Evolutionary conservation across 2,888 invertebrate genomes (phyloP).

Genomic region (Octonoba sinensis): DNA sequence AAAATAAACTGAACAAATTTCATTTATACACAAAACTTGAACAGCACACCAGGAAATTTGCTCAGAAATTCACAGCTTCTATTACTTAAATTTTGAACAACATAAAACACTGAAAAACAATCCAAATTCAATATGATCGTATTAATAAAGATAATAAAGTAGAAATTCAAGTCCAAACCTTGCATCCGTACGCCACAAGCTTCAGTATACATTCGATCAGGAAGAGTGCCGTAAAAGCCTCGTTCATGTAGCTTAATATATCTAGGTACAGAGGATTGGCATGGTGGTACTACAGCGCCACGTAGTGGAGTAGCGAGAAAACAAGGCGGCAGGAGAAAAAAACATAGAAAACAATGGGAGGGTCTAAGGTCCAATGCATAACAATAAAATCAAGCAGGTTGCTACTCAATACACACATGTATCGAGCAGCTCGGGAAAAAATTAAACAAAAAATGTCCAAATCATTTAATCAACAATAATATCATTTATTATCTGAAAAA

Average conservation of each 20-base stretch:
- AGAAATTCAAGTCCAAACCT: constrained; percentile 69
- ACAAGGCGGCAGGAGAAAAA: constrained; percentile 60
- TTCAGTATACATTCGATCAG: constrained; percentile 94
- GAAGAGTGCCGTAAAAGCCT: constrained; percentile 94
- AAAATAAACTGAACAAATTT: too few relatives aligned
- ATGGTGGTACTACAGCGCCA: constrained; percentile 83
- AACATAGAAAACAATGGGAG: constrained; percentile 61
- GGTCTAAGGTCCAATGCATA: constrained; percentile 63
- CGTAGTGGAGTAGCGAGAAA: constrained; percentile 59
- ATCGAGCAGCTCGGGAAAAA: constrained; percentile 47
- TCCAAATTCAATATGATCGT: neutral
- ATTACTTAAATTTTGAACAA: neutral
- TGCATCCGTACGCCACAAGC: constrained; percentile 88
- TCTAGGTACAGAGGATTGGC: constrained; percentile 90
- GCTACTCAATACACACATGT: constrained; percentile 40
- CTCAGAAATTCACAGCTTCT: neutral
- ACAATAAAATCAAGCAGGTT: constrained; percentile 62
- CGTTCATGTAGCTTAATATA: constrained; percentile 91
- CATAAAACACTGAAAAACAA: neutral
- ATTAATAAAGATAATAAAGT: neutral
- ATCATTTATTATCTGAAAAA: constrained; percentile 14
- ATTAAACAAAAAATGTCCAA: constrained; percentile 26
- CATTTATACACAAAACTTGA: too few relatives aligned
- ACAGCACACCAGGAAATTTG: too few relatives aligned
- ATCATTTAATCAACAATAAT: constrained; percentile 12